These are phyloP conservation scores for Carassius auratus DNA, from an alignment of 2,113 vertebrate genomes.

Conservation along the genomic window DNA sequence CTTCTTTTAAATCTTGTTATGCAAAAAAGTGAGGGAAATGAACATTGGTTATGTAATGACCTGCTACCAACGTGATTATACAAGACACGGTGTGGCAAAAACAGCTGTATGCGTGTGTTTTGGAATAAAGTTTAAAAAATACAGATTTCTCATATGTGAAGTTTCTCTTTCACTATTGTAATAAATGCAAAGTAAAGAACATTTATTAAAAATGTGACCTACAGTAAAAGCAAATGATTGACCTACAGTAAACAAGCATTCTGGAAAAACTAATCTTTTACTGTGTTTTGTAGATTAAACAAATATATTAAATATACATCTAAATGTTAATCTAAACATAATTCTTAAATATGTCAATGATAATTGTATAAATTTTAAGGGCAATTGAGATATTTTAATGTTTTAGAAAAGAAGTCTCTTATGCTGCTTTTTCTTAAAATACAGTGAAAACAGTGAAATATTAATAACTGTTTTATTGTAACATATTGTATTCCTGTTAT, in stretches of 20 bases:
- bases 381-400: too few relatives aligned
- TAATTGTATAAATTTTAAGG: too few relatives aligned
- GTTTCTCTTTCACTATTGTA: not conserved
- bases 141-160: not conserved
- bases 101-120: not conserved
- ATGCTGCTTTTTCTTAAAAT: too few relatives aligned
- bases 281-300: too few relatives aligned
- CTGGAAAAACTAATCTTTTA: too few relatives aligned
- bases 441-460: not conserved
- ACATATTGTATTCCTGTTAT: not conserved
- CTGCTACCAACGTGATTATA: not conserved
- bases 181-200: not conserved
- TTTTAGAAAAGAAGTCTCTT: too few relatives aligned
- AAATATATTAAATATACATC: too few relatives aligned
- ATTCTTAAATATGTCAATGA: too few relatives aligned
- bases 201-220: not conserved
- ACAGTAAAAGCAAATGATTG: too few relatives aligned
- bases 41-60: conserved; percentile 6
- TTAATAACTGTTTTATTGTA: not conserved
- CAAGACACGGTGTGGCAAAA: not conserved
- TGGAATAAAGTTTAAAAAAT: conserved; percentile 27
- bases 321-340: too few relatives aligned
- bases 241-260: too few relatives aligned
- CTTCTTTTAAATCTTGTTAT: conserved; percentile 7
- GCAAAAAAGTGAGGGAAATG: not conserved